These are phyloP conservation scores for Neogobius melanostomus DNA, from an alignment of 2,113 vertebrate genomes.

Conservation along the genomic window DNA sequence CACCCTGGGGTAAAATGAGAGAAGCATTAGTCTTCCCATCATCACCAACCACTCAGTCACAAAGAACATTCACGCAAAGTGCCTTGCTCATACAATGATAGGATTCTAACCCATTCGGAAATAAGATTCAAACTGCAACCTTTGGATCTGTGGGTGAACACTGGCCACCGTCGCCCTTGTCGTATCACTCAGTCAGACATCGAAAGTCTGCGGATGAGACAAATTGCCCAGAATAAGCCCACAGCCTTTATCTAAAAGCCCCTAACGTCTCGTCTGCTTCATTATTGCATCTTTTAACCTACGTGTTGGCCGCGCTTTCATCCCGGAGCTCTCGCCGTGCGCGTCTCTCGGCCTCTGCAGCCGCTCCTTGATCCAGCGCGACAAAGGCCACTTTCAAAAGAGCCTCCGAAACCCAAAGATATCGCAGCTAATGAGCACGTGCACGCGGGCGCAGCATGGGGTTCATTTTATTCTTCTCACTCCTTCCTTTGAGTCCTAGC, in stretches of 20 bases:
- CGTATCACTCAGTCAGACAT: background rate
- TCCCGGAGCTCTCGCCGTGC: background rate
- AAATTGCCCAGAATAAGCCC: background rate
- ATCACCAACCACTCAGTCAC: no score
- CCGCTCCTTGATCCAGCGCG: slow-evolving; percentile 16
- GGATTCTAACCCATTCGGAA: no score
- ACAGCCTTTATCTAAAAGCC: background rate
- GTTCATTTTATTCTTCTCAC: slow-evolving; percentile 39
- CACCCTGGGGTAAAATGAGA: no score
- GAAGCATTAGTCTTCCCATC: no score
- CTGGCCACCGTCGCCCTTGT: no score
- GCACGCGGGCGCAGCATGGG: background rate
- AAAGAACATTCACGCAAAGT: no score
- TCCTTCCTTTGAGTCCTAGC: slow-evolving; percentile 13
- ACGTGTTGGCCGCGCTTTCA: background rate
- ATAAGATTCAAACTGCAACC: no score
- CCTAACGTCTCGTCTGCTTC: background rate
- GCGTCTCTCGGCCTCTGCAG: background rate
- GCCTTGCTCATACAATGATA: no score
- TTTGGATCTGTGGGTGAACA: no score
- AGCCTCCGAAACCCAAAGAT: slow-evolving; percentile 1
- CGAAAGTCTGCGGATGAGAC: background rate
- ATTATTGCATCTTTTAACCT: slow-evolving; percentile 1
- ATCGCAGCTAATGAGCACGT: slow-evolving; percentile 23
- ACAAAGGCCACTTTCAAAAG: slow-evolving; percentile 39